Evolutionary conservation across 1,140 invertebrate species (phyloP).

Genomic region (Oedothorax gibbosus): DNA sequence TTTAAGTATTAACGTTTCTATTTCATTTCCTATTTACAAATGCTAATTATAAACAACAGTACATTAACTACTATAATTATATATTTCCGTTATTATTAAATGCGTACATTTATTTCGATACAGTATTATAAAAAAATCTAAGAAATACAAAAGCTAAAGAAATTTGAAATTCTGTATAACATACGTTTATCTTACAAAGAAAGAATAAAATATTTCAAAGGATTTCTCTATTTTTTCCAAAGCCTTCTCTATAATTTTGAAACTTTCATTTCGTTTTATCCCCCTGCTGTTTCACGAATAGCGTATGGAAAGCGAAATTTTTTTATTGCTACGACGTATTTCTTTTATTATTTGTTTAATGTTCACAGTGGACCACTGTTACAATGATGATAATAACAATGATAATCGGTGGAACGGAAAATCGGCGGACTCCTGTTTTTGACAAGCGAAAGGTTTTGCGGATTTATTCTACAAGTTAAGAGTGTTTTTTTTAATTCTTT

Average conservation of each 20-base stretch:
- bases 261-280: conserved; percentile 25
- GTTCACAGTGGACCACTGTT: background rate
- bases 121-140: too few relatives aligned
- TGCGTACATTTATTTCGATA: too few relatives aligned
- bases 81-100: too few relatives aligned
- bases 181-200: too few relatives aligned
- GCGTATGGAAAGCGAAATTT: background rate
- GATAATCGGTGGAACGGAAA: conserved; percentile 48
- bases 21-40: too few relatives aligned
- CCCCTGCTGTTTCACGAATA: background rate
- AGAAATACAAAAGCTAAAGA: too few relatives aligned
- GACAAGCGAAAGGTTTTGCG: conserved; percentile 38
- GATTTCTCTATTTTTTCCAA: too few relatives aligned
- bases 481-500: conserved; percentile 6
- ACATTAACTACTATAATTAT: too few relatives aligned
- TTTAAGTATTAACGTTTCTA: too few relatives aligned
- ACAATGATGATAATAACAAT: conserved; percentile 42
- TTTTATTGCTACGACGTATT: conserved; percentile 26
- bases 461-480: conserved; percentile 20
- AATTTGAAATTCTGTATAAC: too few relatives aligned
- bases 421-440: conserved; percentile 46
- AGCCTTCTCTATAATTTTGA: background rate
- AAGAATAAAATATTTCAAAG: too few relatives aligned
- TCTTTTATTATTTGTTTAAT: conserved; percentile 41
- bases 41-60: too few relatives aligned